Evolutionary conservation across 2,797 vertebrate species (phyloP).

Genomic region (Mormyrops attenuatus): DNA sequence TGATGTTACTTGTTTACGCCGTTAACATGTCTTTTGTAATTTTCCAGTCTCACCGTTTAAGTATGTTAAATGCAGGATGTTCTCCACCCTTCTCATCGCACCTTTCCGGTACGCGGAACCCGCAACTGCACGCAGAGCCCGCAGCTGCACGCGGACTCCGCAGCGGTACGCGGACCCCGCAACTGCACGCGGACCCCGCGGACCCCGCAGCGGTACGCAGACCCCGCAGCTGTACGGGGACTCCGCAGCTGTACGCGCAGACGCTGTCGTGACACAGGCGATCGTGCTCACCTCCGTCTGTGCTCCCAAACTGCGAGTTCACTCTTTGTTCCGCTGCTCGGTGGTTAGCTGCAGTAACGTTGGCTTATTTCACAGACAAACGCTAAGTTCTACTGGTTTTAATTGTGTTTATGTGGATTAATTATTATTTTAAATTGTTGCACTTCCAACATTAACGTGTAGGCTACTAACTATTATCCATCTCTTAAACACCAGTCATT

Average conservation of each 20-base stretch:
- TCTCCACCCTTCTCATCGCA: neutral
- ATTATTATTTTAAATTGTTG: neutral
- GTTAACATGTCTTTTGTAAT: conserved; percentile 6
- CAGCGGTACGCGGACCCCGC: too few species aligned
- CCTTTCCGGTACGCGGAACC: neutral
- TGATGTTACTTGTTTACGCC: conserved; percentile 25
- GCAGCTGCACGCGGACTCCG: neutral
- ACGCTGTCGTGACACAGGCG: neutral
- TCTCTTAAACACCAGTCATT: neutral
- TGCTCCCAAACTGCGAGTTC: neutral
- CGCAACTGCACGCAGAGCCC: neutral
- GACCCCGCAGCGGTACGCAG: neutral
- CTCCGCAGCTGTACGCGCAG: neutral
- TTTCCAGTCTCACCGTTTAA: conserved; percentile 18
- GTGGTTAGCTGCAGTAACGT: neutral
- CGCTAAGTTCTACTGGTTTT: neutral
- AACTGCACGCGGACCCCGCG: neutral
- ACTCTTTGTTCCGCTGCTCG: neutral
- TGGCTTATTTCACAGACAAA: neutral
- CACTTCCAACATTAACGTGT: neutral
- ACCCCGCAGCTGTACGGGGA: too few species aligned
- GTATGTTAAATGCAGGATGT: conserved; percentile 20
- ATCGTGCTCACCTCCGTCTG: neutral
- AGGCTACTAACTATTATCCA: neutral
- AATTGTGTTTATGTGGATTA: neutral